These are phyloP conservation scores for Phainopepla nitens DNA, from an alignment of 2,113 vertebrate genomes.

Conservation along the genomic window DNA sequence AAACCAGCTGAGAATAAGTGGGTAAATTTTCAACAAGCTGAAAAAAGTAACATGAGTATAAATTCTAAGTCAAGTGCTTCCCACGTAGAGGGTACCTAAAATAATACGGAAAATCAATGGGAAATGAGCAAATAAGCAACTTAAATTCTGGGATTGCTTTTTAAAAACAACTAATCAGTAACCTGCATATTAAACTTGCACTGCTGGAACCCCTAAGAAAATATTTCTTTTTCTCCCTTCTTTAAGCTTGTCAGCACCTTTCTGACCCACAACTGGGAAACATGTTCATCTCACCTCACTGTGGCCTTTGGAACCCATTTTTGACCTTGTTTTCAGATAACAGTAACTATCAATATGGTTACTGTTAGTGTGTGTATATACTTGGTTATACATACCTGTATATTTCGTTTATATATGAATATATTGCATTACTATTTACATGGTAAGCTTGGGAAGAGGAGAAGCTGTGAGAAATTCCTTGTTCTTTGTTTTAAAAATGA, in stretches of 20 bases:
- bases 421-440: background rate
- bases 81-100: background rate
- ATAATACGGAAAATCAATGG: background rate
- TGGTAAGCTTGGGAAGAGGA: background rate
- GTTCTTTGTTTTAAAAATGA: background rate
- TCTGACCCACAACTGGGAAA: background rate
- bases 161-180: background rate
- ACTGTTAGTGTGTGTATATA: background rate
- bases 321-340: background rate
- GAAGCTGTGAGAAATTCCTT: background rate
- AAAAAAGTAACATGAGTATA: background rate
- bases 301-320: background rate
- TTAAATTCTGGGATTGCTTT: background rate
- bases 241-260: background rate
- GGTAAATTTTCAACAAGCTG: slow-evolving; percentile 57
- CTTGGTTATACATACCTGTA: background rate
- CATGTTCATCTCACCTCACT: background rate
- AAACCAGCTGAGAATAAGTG: background rate
- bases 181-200: background rate
- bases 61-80: background rate
- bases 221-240: background rate
- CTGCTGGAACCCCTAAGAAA: background rate
- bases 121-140: background rate
- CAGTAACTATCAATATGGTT: background rate
- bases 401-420: background rate